Evolutionary conservation across 2,888 invertebrate genomes (phyloP), one percentile per base, ranked within the genome.

Genomic region (Drosophila flavopinicola): DNA sequence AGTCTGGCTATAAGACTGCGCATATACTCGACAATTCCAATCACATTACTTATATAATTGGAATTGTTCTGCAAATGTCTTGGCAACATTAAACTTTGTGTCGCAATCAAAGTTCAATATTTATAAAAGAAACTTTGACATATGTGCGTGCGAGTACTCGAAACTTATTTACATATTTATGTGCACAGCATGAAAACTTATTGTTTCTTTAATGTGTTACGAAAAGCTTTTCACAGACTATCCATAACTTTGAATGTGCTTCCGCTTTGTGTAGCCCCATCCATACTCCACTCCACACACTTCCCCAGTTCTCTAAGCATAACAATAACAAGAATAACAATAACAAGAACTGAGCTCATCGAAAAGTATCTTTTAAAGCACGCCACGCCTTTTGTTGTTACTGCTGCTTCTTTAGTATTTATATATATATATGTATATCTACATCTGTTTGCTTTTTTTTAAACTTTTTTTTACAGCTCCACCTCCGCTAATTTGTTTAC

Each of bases 331-430:
- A 57, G 11, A 42, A 49, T 49, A 60, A 60, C 29, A 61, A 60
- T 42, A 61, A 61, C 61, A 65, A 59, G 29, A 63, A 71, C 85
- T 80, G 80, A 84, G 78, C 78, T 84, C 85, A 84, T 78, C 78
- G 84, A 74, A 63, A 59, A 58, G 51, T 71, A 60, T 57, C 56
- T 74, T 45, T 70, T 59, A 51, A 56, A 51, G 49, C 37, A 25
- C 24, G 69, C 63, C 63, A 58, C 66, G 66, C 61, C 75, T 47
- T 66, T 35, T 33, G 35, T 52, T 41, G 11, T n/a, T 6, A 11
- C 15, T 11, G 7, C 17, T 47, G 42, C 51, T 23, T 3, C 32
- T 24, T 6, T 35, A n/a, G 35, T 42, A 39, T 39, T 20, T 20
- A 29, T 32, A n/a, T 32, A 54, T 66, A 17, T 48, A 33, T 48